Percentiles rank a stretch among this genome's conserved stretches.
Conservation (phyloP, 1,140 invertebrate genomes). For the Solenopsis invicta region DNA sequence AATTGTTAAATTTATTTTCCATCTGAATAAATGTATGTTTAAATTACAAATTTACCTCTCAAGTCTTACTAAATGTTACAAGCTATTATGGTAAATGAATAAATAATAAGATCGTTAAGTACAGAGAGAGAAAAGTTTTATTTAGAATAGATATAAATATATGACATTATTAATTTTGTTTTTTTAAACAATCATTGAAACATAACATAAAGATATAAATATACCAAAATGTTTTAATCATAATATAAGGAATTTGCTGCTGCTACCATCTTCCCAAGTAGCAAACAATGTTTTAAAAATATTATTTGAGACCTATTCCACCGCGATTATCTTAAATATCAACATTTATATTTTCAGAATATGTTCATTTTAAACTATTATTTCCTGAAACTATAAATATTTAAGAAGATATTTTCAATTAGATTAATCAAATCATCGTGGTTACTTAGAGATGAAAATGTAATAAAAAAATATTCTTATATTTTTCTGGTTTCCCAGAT, state of each 20-base stretch:
- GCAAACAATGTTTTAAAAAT: no score
- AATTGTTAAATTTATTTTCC: slow-evolving; percentile 79
- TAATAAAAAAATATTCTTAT: slow-evolving; percentile 10
- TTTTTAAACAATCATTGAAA: slow-evolving; percentile 2
- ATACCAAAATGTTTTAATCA: not conserved
- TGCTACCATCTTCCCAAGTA: no score
- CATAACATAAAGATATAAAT: not conserved
- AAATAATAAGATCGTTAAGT: slow-evolving; percentile 18
- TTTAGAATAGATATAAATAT: slow-evolving; percentile 37
- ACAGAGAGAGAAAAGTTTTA: slow-evolving; percentile 14
- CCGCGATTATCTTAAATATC: not conserved
- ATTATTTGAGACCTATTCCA: not conserved
- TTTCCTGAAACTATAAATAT: slow-evolving; percentile 42
- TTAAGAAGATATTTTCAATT: slow-evolving; percentile 10
- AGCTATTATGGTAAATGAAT: not conserved
- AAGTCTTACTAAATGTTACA: not conserved
- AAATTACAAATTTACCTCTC: slow-evolving; percentile 59
- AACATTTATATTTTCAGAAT: slow-evolving; percentile 40
- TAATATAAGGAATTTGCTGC: not conserved
- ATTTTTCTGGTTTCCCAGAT: not conserved
- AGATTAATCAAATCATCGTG: not conserved
- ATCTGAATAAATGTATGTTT: slow-evolving; percentile 79
- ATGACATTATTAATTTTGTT: slow-evolving; percentile 8
- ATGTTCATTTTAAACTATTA: not conserved
- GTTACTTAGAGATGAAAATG: not conserved